A percentile compares a stretch with the other conserved stretches of the same genome.
Conservation (phyloP, 2,113 vertebrate species). For the Rhizomys pruinosus region DNA sequence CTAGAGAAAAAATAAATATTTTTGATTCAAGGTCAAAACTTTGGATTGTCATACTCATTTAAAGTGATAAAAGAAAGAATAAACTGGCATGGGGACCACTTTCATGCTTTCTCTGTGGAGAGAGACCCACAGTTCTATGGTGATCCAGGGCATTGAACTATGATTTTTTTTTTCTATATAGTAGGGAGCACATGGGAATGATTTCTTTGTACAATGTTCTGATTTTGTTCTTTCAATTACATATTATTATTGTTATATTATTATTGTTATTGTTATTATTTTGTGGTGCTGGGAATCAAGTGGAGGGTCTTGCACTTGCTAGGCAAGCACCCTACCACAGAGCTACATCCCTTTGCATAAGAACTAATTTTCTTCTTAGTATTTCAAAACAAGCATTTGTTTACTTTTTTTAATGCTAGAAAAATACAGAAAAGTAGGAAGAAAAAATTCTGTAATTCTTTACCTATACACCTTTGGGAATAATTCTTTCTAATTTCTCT, state of each 20-base stretch:
- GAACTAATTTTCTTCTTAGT: neutral
- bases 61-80: no score
- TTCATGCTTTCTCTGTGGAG: no score
- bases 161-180: no score
- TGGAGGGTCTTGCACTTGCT: neutral
- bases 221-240: neutral
- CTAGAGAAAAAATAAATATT: no score
- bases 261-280: neutral
- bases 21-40: no score
- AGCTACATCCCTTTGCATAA: neutral
- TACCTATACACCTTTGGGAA: neutral
- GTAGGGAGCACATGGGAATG: neutral
- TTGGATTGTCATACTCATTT: no score
- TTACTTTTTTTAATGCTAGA: conserved; percentile 15
- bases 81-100: no score
- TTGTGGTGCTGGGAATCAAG: neutral
- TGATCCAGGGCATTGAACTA: no score
- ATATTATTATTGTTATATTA: neutral
- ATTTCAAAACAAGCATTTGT: neutral
- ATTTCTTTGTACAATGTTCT: neutral
- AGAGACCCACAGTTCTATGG: no score
- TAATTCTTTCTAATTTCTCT: conserved; percentile 40
- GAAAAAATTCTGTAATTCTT: neutral
- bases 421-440: conserved; percentile 3
- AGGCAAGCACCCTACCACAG: neutral